A percentile compares a stretch with the other conserved stretches of the same genome.
These are phyloP conservation scores for Halcyon leucocephala DNA, from an alignment of 2,797 vertebrate species.

Conservation along the genomic window DNA sequence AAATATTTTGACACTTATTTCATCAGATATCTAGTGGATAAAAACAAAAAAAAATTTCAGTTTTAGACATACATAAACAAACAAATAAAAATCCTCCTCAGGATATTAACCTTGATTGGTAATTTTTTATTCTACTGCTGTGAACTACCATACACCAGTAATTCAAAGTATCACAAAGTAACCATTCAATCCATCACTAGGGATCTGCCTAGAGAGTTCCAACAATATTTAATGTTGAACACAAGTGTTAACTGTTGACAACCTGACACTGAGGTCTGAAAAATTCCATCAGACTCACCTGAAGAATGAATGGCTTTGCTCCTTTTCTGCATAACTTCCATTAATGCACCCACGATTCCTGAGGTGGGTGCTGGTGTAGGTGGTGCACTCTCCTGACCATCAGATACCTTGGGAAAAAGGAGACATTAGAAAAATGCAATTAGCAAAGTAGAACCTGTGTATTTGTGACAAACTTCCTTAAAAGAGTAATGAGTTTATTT, in stretches of 20 bases:
- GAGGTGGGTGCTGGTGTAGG: conserved; percentile 86
- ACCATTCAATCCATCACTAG: not conserved
- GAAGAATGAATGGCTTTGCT: conserved; percentile 99
- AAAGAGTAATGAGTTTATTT: not conserved
- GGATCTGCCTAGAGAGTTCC: not conserved
- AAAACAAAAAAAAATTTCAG: not conserved
- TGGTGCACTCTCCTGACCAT: conserved; percentile 87
- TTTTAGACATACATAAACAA: not conserved
- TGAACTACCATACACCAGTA: not conserved
- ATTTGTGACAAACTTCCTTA: not conserved
- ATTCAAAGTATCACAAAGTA: not conserved
- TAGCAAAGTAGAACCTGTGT: not conserved
- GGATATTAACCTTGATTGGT: not conserved
- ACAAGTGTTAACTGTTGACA: not conserved
- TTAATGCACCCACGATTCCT: conserved; percentile 94
- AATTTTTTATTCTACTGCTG: not conserved
- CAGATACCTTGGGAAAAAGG: conserved; percentile 84
- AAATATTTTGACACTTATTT: not conserved
- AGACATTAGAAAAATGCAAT: not conserved
- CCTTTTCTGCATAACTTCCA: conserved; percentile 99
- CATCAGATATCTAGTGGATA: not conserved
- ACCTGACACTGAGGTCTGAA: not conserved
- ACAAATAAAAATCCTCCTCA: not conserved
- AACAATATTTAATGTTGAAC: accelerated
- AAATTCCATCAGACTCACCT: conserved; percentile 76